Conservation (phyloP, 2,888 invertebrate genomes). For the Chalcosyrphus nemorum region DNA sequence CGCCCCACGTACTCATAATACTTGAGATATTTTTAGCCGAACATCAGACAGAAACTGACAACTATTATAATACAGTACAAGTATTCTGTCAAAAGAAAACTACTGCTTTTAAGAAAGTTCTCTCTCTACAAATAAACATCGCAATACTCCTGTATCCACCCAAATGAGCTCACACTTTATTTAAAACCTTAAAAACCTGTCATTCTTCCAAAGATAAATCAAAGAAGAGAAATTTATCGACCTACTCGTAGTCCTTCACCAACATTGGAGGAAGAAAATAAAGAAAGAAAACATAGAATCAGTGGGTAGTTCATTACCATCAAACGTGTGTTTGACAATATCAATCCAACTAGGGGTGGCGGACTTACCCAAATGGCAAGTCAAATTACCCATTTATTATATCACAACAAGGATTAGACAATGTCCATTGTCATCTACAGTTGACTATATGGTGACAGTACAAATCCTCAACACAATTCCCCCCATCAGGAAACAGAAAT, state of each 20-base stretch:
- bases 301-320: not conserved
- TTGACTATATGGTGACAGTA: not conserved
- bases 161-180: too few species aligned
- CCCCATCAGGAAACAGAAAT: not conserved
- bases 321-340: not conserved
- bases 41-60: too few species aligned
- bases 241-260: not conserved
- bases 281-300: not conserved
- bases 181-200: too few species aligned
- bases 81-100: too few species aligned
- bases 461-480: not conserved
- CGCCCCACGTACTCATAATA: too few species aligned
- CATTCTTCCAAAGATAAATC: too few species aligned
- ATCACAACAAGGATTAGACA: not conserved
- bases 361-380: not conserved
- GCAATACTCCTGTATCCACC: too few species aligned
- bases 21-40: too few species aligned
- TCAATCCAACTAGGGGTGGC: not conserved
- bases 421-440: not conserved
- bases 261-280: not conserved
- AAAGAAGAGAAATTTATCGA: not conserved
- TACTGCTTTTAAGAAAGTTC: too few species aligned
- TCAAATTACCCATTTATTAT: not conserved
- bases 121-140: too few species aligned
- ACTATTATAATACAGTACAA: too few species aligned